phyloP scores from a whole-genome alignment of 2,797 vertebrate genomes.

The Sebastes trivittatus region DNA sequence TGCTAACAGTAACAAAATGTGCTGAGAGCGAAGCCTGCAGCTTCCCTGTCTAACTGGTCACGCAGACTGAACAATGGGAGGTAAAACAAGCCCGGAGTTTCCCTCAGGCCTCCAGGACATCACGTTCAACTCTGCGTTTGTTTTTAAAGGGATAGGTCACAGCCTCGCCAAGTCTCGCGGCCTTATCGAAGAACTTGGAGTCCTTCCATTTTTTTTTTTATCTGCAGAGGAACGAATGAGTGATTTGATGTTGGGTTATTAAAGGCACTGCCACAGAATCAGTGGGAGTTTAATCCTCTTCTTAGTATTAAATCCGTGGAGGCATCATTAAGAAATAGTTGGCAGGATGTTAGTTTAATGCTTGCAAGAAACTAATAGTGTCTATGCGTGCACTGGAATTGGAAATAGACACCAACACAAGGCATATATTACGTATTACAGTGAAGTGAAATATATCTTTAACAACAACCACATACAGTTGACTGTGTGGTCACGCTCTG shows the following conservation, averaged over 20 bases:
- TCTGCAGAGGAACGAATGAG: conserved; percentile 25
- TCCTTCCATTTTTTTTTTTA: conserved; percentile 35
- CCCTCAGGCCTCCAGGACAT: conserved; percentile 66
- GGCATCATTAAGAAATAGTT: not conserved
- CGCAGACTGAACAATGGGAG: conserved; percentile 62
- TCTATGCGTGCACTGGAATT: not conserved
- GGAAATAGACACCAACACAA: not conserved
- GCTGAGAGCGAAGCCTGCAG: conserved; percentile 27
- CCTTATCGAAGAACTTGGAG: conserved; percentile 46
- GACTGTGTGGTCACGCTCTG: conserved; percentile 9
- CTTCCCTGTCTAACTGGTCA: conserved; percentile 64
- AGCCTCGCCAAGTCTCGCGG: conserved; percentile 21
- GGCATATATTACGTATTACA: not conserved
- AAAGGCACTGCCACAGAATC: not conserved
- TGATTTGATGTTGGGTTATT: conserved; percentile 29
- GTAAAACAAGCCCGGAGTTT: conserved; percentile 68
- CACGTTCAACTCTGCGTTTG: conserved; percentile 50
- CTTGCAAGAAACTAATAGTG: not conserved
- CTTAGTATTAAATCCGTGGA: not conserved
- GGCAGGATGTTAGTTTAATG: not conserved
- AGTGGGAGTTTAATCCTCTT: conserved; percentile 1
- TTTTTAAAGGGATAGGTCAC: conserved; percentile 54
- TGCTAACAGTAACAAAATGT: conserved; percentile 26
- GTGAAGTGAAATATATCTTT: not conserved
- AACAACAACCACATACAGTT: not conserved